A percentile compares a stretch with the other conserved stretches of the same genome.
phyloP scores from a whole-genome alignment of 2,797 vertebrate genomes.

The Rhinophrynus dorsalis region DNA sequence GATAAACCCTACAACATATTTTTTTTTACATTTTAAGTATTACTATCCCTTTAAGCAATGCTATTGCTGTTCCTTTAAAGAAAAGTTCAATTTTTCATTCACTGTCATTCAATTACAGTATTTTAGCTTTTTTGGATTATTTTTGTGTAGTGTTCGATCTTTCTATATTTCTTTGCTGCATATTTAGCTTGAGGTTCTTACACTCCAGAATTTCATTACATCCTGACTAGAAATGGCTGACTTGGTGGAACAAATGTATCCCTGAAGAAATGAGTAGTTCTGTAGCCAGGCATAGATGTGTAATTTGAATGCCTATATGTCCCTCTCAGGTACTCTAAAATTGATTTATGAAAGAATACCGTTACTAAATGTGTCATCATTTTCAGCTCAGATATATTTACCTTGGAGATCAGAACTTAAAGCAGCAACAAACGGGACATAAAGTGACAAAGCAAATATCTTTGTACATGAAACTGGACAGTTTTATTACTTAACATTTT shows the following conservation, averaged over 20 bases:
- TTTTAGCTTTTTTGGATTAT: no score
- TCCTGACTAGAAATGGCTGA: background rate
- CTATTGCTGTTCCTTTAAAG: no score
- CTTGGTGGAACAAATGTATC: background rate
- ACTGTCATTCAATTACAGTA: no score
- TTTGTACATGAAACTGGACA: no score
- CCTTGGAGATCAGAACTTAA: background rate
- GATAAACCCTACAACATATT: no score
- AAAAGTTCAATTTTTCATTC: no score
- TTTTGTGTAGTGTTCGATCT: no score
- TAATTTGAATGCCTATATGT: background rate
- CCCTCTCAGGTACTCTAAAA: background rate
- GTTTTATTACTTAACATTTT: no score
- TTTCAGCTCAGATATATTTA: background rate
- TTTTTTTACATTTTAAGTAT: no score
- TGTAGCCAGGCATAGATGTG: background rate
- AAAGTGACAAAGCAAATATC: no score
- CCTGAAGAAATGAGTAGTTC: background rate
- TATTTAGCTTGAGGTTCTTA: background rate
- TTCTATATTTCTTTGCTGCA: background rate
- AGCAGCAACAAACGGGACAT: background rate
- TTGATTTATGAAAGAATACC: background rate
- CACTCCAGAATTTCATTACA: background rate
- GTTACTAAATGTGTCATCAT: background rate
- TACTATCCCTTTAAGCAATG: no score